Evolutionary conservation across 2,888 invertebrate genomes (phyloP).

Genomic region (Eilema sororculum): DNA sequence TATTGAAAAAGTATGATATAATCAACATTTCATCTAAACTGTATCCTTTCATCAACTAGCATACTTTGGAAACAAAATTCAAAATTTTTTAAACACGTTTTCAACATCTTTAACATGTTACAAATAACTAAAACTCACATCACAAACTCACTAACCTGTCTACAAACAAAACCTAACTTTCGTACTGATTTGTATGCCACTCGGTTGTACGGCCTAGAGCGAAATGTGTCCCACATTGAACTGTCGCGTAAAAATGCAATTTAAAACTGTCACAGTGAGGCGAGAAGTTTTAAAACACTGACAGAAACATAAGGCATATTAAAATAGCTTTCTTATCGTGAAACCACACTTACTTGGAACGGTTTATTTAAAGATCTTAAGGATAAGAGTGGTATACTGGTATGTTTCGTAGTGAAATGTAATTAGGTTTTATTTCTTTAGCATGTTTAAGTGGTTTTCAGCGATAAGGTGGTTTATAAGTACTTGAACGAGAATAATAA

Average conservation of each 20-base stretch:
- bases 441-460: neutral
- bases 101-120: constrained; percentile 1
- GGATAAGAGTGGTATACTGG: constrained; percentile 14
- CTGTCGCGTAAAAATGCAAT: constrained; percentile 53
- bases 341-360: constrained; percentile 17
- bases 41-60: too few relatives aligned
- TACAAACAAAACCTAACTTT: constrained; percentile 8
- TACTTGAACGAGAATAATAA: neutral
- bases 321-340: constrained; percentile 43
- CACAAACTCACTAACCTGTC: neutral
- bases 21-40: too few relatives aligned
- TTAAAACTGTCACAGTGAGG: constrained; percentile 49
- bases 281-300: constrained; percentile 42
- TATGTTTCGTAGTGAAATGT: neutral
- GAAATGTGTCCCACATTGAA: constrained; percentile 39
- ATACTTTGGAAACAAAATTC: too few relatives aligned
- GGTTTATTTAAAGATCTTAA: constrained; percentile 25
- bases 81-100: neutral
- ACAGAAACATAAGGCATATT: constrained; percentile 44
- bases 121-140: constrained; percentile 7
- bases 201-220: constrained; percentile 22
- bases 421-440: neutral
- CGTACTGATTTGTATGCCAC: constrained; percentile 26
- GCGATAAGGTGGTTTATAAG: neutral
- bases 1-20: too few relatives aligned